These are phyloP conservation scores for Xanthorhoe spadicearia DNA, from an alignment of 2,888 invertebrate species.

Conservation along the genomic window DNA sequence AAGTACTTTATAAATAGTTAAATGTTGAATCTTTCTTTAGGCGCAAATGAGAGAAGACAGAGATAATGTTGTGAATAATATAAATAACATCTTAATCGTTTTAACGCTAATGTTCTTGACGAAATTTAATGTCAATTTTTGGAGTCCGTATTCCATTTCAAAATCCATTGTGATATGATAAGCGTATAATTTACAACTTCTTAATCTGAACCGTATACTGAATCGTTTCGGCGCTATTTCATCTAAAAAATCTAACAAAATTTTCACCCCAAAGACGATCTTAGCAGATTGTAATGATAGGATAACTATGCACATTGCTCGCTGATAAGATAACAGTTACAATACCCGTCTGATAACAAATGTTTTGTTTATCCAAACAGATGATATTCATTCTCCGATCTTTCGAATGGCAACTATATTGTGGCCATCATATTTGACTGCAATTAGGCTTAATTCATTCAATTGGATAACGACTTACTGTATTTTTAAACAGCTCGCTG, in stretches of 20 bases:
- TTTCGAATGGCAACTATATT: constrained; percentile 1
- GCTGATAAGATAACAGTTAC: constrained; percentile 41
- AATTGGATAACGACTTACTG: constrained; percentile 39
- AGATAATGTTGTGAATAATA: no score
- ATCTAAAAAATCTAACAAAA: constrained; percentile 15
- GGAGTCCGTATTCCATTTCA: no score
- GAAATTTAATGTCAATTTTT: no score
- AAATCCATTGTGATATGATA: no score
- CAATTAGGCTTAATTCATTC: constrained; percentile 42
- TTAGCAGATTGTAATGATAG: constrained; percentile 29
- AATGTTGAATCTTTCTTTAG: neutral
- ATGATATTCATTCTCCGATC: constrained; percentile 32
- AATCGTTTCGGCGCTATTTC: neutral
- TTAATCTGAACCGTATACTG: neutral
- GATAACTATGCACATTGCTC: constrained; percentile 27
- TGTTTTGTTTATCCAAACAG: constrained; percentile 40
- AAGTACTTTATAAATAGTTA: constrained; percentile 50
- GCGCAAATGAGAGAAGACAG: neutral
- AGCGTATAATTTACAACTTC: neutral
- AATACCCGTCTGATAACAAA: constrained; percentile 37
- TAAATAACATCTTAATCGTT: no score
- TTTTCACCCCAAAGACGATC: constrained; percentile 13
- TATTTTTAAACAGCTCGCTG: constrained; percentile 32
- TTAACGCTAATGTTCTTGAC: no score
- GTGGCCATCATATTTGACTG: constrained; percentile 26